Base-by-base conservation (phyloP, 2,797 vertebrate genomes). In the Phalanger gymnotis region DNA sequence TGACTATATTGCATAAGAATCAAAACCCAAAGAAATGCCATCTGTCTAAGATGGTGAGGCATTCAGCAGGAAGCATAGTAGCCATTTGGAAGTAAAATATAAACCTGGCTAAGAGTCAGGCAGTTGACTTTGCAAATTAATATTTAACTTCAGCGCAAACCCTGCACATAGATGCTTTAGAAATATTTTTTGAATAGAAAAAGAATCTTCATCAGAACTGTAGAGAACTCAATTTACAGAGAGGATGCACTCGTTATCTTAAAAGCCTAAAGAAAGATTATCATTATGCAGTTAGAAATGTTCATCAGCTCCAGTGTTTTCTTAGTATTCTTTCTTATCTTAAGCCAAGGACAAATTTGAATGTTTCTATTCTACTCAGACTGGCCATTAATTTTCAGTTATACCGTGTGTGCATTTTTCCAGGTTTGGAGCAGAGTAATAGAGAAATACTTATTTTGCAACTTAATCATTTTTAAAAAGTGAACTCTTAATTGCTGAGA, bases 281-380 rank as follows among this genome's bases (percentile, higher is more conserved):
- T 87, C 22, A 1, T 87, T 51, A 28, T 47, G 31, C 25, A 51
- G 19, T 95, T 95, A 92, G 55, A 92, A 95, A 90, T 91, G 52
- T 14, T 54, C 95, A 93, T 92, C 90, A n/a, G n/a, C 52, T 90
- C 0, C 73, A 54, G 25, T 66, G 94, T 96, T 55, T 56, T 51
- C 54, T 91, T 22, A 92, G 13, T 30, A 30, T 95, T 28, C 40
- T 81, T 81, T 81, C 22, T 96, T 96, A 81, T 90, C 30, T 91
- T 5, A 58, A 58, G 51, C 56, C 92, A 96, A 90, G 57, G 47
- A 58, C 92, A 96, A 92, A 94, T 94, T 53, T 97, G 28, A 40
- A 16, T 95, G 53, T 96, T 93, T 89, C 34, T n/a, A 31, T 92
- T 93, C 51, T 95, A 87, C 91, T 52, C 31, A 96, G 92, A 95